These are phyloP conservation scores for Potorous gilbertii DNA, from an alignment of 2,797 vertebrate species.

Conservation along the genomic window DNA sequence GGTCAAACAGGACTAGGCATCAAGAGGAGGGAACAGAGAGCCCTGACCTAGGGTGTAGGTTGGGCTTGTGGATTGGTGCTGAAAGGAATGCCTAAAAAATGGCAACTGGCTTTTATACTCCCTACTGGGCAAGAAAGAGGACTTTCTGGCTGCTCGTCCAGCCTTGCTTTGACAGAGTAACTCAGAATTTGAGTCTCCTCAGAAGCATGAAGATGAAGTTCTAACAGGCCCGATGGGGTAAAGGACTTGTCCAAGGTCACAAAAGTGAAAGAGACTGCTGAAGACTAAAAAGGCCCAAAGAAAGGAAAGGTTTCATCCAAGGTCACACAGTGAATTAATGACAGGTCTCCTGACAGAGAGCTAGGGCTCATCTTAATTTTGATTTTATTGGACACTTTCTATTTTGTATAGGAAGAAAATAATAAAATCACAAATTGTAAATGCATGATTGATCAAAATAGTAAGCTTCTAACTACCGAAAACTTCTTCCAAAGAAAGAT, in stretches of 20 bases:
- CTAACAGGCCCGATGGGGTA: not conserved
- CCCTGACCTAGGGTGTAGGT: not conserved
- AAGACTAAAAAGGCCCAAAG: not conserved
- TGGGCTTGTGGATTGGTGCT: not conserved
- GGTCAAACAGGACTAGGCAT: not conserved
- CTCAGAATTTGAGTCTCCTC: not conserved
- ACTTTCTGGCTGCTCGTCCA: not conserved
- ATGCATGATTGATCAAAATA: not conserved
- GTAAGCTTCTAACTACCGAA: not conserved
- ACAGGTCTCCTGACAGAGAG: not conserved
- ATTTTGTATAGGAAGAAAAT: slow-evolving; percentile 15
- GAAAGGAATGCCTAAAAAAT: not conserved
- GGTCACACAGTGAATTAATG: not conserved
- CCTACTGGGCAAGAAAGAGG: not conserved
- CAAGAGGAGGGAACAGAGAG: not conserved
- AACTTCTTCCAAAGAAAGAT: not conserved
- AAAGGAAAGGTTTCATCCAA: not conserved
- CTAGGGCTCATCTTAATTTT: not conserved
- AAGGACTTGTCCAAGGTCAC: not conserved
- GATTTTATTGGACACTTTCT: not conserved
- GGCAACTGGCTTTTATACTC: not conserved
- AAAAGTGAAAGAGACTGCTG: not conserved
- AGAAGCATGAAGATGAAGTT: not conserved
- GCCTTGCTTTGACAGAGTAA: not conserved
- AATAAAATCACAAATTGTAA: not conserved